phyloP scores from a whole-genome alignment of 1,140 invertebrate species.

The Tetraneura akinire region DNA sequence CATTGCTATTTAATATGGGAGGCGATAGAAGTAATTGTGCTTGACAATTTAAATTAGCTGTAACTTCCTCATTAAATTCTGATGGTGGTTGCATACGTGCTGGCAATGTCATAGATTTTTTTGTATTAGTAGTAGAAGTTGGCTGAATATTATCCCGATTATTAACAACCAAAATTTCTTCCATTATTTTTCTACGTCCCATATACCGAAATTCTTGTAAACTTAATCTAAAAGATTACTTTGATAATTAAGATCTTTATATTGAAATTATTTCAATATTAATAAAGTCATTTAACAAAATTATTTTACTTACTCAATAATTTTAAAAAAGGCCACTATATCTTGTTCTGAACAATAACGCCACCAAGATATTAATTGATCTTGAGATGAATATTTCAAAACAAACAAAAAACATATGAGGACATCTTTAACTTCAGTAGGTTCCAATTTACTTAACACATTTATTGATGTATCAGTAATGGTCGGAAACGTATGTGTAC shows the following conservation, averaged over 20 bases:
- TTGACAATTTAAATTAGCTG: slow-evolving; percentile 51
- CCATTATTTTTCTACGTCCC: slow-evolving; percentile 74
- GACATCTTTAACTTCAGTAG: slow-evolving; percentile 83
- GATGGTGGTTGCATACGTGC: slow-evolving; percentile 75
- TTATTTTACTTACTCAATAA: slow-evolving; percentile 72
- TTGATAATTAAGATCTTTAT: slow-evolving; percentile 50
- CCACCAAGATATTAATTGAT: slow-evolving; percentile 89
- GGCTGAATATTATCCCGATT: neutral
- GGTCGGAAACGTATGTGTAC: slow-evolving; percentile 61
- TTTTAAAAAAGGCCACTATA: slow-evolving; percentile 76
- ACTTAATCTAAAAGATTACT: slow-evolving; percentile 70
- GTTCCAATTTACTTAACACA: slow-evolving; percentile 62
- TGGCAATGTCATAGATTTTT: slow-evolving; percentile 74
- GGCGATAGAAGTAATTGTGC: neutral
- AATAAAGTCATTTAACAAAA: slow-evolving; percentile 55
- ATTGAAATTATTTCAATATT: slow-evolving; percentile 55
- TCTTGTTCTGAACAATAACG: slow-evolving; percentile 76
- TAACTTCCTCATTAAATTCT: slow-evolving; percentile 60
- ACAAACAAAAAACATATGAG: slow-evolving; percentile 89
- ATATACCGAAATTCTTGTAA: slow-evolving; percentile 86
- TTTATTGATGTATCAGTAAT: slow-evolving; percentile 64
- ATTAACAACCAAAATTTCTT: slow-evolving; percentile 57
- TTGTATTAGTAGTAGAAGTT: slow-evolving; percentile 52
- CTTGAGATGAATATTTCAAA: slow-evolving; percentile 84
- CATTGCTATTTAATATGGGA: slow-evolving; percentile 55